Conservation (phyloP, 1,140 invertebrate genomes). For the Listronotus bonariensis region DNA sequence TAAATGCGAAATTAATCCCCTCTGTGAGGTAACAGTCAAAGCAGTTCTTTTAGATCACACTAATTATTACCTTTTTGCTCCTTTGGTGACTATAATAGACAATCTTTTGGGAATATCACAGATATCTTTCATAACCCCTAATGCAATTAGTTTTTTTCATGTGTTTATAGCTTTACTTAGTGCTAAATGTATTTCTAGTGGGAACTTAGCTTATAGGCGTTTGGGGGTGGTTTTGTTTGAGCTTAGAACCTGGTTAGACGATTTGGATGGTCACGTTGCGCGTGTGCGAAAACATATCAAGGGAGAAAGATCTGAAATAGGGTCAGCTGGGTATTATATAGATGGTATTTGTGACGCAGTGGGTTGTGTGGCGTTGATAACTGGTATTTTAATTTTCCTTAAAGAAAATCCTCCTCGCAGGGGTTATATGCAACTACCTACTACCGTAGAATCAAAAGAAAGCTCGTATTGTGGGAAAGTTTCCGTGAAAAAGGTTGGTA, state of each 20-base stretch:
- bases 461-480: slow-evolving; percentile 68
- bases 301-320: slow-evolving; percentile 73
- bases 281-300: slow-evolving; percentile 69
- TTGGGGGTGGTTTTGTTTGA: slow-evolving; percentile 75
- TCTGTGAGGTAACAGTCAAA: slow-evolving; percentile 77
- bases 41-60: slow-evolving; percentile 74
- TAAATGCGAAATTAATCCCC: slow-evolving; percentile 69
- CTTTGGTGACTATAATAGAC: slow-evolving; percentile 69
- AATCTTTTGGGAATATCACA: slow-evolving; percentile 66
- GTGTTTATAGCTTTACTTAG: slow-evolving; percentile 71
- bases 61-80: slow-evolving; percentile 77
- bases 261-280: slow-evolving; percentile 79
- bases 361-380: slow-evolving; percentile 69
- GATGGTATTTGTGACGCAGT: slow-evolving; percentile 76
- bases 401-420: slow-evolving; percentile 70
- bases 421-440: slow-evolving; percentile 67
- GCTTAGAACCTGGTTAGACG: slow-evolving; percentile 76
- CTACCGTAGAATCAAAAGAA: slow-evolving; percentile 58
- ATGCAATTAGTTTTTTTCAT: slow-evolving; percentile 76
- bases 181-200: slow-evolving; percentile 70
- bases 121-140: slow-evolving; percentile 71
- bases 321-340: slow-evolving; percentile 71
- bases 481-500: slow-evolving; percentile 64
- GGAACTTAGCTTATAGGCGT: slow-evolving; percentile 67
- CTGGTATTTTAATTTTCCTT: slow-evolving; percentile 68